Base-by-base conservation (phyloP, 2,113 vertebrate species). In the Colossoma macropomum region DNA sequence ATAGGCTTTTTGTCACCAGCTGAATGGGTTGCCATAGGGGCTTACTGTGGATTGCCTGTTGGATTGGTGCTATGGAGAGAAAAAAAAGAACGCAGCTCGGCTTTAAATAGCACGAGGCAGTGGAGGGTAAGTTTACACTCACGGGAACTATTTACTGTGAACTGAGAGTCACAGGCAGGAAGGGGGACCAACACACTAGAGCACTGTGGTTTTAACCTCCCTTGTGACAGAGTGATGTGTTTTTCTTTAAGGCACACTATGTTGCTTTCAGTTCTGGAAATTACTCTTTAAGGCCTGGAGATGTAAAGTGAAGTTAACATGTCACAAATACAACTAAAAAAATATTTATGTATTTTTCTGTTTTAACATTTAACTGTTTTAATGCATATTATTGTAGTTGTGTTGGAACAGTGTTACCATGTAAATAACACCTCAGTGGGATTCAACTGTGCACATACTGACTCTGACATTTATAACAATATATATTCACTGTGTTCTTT, bases 71-170 rank as follows among this genome's bases (percentile, higher is more conserved):
- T 71, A 62, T 62, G 59, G 59, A 5, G 59, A 62, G 25, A 2
- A 16, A 27, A 56, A 28, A 6, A n/a, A 4, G 12, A n/a, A 25
- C 15, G 48, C 66, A 45, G 73, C 56, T 41, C 17, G 13, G 27
- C 86, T 87, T 85, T 87, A 85, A 87, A 87, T 85, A 87, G 86
- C 74, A 34, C 27, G 19, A 59, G 41, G 80, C 71, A 59, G 25
- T 4, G 1, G 27, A 65, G 63, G 72, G 62, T 85, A 81, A 17
- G 68, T 77, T 87, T 84, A 86, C 84, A 86, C 84, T 30, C 75
- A 59, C 21, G 69, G 68, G 56, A 73, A 60, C 54, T 50, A 23
- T 79, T 83, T 80, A 63, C 65, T 50, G 45, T 66, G 73, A 75
- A 78, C 9, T 23, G 77, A 77, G 30, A 19, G 52, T 75, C 17